Base-by-base conservation (phyloP, 2,113 vertebrate genomes). In the Dicrurus megarhynchus region DNA sequence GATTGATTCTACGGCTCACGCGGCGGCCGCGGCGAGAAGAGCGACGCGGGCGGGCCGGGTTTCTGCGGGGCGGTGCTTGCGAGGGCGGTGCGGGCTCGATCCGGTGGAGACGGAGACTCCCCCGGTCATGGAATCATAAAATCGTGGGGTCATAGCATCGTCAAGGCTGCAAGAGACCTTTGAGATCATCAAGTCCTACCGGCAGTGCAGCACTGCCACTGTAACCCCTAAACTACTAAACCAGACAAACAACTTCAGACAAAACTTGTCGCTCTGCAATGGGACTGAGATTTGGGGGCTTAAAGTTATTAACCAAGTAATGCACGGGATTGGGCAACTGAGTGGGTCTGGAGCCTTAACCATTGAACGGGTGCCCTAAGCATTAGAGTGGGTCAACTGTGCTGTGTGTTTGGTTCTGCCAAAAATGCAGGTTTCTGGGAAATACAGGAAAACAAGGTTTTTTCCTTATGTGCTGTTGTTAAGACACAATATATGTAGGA, bases 81-180 rank as follows among this genome's bases (percentile, higher is more conserved):
- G 13, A 16, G 46, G 15, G 42, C 35, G 16, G 17, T 6, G 24
- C 35, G 24, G 42, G 33, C 20, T n/a, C 28, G 16, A 2, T 9
- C 12, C 27, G 3, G 18, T 4, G 22, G 33, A 9, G 15, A 5
- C 3, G 28, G 49, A 4, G 17, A 8, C 5, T 35, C 4, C 28
- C 9, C 8, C 5, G 12, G 18, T 7, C 17, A 7, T 0, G 7
- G 27, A 33, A 13, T 28, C 17, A 0, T 20, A 5, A 13, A 23
- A 22, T 27, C 17, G 0, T 8, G 11, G 53, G 16, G 7, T 57
- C 7, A 4, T 16, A 21, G 39, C 4, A 3, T 33, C 7, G 24
- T 13, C 52, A 16, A 5, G 27, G 33, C 20, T 35, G 77, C 44
- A 11, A 7, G 52, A 17, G 44, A 23, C 18, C 22, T 59, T 59